Conservation (phyloP, 1,140 invertebrate genomes). For the Oryzaephilus surinamensis region DNA sequence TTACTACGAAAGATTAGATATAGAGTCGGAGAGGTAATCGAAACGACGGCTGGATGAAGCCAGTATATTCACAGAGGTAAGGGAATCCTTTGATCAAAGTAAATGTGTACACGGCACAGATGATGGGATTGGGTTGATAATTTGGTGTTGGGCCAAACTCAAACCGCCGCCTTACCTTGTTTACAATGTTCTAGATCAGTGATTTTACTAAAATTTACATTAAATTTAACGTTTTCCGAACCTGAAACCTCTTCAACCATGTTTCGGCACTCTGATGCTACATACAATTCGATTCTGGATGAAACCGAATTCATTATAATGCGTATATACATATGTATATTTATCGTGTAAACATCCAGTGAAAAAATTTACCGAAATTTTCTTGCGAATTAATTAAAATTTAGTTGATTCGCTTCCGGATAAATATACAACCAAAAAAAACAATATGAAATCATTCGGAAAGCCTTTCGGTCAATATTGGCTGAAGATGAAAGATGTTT, state of each 20-base stretch:
- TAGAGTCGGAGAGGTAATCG: constrained; percentile 21
- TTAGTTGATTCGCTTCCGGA: too few species aligned
- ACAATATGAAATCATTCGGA: too few species aligned
- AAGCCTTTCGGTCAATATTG: too few species aligned
- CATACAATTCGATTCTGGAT: neutral
- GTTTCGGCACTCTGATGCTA: constrained; percentile 3
- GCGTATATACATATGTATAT: neutral
- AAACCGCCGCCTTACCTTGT: constrained; percentile 26
- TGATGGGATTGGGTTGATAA: constrained; percentile 31
- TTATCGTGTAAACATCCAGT: too few species aligned
- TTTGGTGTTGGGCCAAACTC: constrained; percentile 27
- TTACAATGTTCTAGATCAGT: constrained; percentile 33
- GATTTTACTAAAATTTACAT: constrained; percentile 27
- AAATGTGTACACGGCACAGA: constrained; percentile 25
- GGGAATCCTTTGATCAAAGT: constrained; percentile 24
- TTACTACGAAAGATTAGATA: constrained; percentile 21
- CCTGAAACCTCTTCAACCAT: neutral
- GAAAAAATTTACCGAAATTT: too few species aligned
- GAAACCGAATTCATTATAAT: neutral
- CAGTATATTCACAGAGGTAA: too few species aligned
- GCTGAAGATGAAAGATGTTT: too few species aligned
- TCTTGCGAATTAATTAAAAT: too few species aligned
- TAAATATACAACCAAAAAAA: too few species aligned
- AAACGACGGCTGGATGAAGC: constrained; percentile 17
- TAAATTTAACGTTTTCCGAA: constrained; percentile 16